Percentiles rank a stretch among this genome's conserved stretches.
phyloP scores from a whole-genome alignment of 2,113 vertebrate genomes.

The Trematomus loennbergii region DNA sequence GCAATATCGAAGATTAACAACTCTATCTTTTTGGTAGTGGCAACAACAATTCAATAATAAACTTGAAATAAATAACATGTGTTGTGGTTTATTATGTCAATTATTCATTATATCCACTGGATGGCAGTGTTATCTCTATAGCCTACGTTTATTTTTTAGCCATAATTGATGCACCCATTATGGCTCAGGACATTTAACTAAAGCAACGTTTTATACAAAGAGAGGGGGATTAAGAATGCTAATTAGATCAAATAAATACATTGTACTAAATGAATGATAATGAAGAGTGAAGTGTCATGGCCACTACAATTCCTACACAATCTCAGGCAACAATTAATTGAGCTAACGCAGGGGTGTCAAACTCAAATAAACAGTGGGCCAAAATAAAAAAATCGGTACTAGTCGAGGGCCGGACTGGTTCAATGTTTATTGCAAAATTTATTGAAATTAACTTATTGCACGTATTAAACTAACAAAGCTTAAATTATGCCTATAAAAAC shows the following conservation, averaged over 20 bases:
- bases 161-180: neutral
- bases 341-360: no score
- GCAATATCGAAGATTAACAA: neutral
- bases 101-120: slow-evolving; percentile 33
- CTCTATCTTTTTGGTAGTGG: neutral
- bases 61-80: neutral
- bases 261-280: slow-evolving; percentile 27
- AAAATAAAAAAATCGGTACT: no score
- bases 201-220: neutral
- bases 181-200: neutral
- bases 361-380: no score
- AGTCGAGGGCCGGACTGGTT: no score
- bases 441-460: no score
- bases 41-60: neutral
- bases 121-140: slow-evolving; percentile 33
- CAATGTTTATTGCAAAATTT: no score
- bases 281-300: neutral
- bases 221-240: neutral
- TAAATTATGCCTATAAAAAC: no score
- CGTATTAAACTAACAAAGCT: no score
- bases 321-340: neutral
- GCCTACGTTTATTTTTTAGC: neutral
- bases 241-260: slow-evolving; percentile 5
- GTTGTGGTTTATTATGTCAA: neutral
- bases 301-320: slow-evolving; percentile 5